A percentile compares a stretch with the other conserved stretches of the same genome.
phyloP scores from a whole-genome alignment of 2,888 invertebrate genomes.

The Latrodectus elegans region DNA sequence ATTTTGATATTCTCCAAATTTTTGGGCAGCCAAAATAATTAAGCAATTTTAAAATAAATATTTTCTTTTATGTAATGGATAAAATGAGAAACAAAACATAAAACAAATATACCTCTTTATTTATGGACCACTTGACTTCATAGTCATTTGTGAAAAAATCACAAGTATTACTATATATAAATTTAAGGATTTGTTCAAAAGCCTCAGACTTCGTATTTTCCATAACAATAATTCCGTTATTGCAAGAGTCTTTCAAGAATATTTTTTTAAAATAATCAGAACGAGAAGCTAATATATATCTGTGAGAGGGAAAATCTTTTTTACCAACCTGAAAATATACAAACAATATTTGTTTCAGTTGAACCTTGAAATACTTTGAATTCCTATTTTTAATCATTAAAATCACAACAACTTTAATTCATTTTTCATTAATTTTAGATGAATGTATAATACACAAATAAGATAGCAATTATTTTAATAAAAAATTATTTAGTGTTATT shows the following conservation, averaged over 20 bases:
- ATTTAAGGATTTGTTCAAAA: constrained; percentile 83
- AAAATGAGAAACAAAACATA: neutral
- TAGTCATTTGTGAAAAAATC: constrained; percentile 78
- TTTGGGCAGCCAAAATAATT: too few species aligned
- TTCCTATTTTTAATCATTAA: too few species aligned
- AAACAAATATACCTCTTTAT: constrained; percentile 42
- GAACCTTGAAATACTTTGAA: too few species aligned
- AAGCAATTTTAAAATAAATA: too few species aligned
- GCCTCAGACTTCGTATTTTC: constrained; percentile 80
- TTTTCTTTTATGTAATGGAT: neutral
- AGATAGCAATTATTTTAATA: too few species aligned
- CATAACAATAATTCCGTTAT: constrained; percentile 76
- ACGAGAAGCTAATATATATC: constrained; percentile 82
- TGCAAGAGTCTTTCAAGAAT: constrained; percentile 73
- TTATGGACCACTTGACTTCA: constrained; percentile 68
- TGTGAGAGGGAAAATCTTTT: constrained; percentile 82
- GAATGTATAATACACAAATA: too few species aligned
- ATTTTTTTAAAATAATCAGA: constrained; percentile 81
- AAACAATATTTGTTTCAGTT: too few species aligned
- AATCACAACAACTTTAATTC: too few species aligned
- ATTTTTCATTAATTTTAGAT: too few species aligned
- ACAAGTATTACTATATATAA: constrained; percentile 83
- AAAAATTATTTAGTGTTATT: too few species aligned
- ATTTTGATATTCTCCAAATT: too few species aligned
- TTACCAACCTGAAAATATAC: constrained; percentile 78